Percentiles rank a stretch among this genome's conserved stretches.
Conservation (phyloP, 2,797 vertebrate species). For the Thamnophis elegans region DNA sequence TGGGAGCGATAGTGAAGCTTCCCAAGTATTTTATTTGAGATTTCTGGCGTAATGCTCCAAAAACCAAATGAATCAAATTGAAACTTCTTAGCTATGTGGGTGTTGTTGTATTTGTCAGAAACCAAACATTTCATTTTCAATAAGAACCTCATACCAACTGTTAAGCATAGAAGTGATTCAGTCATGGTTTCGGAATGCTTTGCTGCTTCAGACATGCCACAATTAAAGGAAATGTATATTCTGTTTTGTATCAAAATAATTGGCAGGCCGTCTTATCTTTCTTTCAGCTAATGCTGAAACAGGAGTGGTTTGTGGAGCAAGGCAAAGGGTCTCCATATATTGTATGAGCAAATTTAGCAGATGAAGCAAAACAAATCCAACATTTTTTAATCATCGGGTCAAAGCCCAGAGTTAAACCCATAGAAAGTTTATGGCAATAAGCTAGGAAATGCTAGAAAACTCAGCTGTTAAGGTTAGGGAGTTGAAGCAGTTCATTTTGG, state of each 20-base stretch:
- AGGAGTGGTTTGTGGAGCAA: not conserved
- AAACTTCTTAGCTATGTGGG: not conserved
- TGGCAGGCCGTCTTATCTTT: not conserved
- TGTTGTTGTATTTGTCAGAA: not conserved
- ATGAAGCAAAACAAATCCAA: not conserved
- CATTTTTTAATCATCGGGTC: not conserved
- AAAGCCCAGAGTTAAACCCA: not conserved
- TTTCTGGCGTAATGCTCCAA: not conserved
- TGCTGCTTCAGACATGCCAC: not conserved
- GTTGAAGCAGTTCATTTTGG: not conserved
- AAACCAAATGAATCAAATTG: not conserved
- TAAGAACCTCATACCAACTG: not conserved
- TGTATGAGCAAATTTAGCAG: not conserved
- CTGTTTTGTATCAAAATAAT: not conserved
- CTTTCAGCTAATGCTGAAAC: not conserved
- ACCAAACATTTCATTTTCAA: not conserved
- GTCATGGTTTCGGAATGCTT: not conserved
- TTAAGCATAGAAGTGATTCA: not conserved
- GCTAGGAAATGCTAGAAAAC: not conserved
- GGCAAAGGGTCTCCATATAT: not conserved
- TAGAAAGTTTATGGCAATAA: not conserved
- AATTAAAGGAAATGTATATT: not conserved
- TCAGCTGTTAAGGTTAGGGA: not conserved
- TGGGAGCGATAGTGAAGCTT: not conserved
- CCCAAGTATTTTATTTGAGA: not conserved